Base-by-base conservation (phyloP, 2,113 vertebrate genomes). In the Emberiza fucata region DNA sequence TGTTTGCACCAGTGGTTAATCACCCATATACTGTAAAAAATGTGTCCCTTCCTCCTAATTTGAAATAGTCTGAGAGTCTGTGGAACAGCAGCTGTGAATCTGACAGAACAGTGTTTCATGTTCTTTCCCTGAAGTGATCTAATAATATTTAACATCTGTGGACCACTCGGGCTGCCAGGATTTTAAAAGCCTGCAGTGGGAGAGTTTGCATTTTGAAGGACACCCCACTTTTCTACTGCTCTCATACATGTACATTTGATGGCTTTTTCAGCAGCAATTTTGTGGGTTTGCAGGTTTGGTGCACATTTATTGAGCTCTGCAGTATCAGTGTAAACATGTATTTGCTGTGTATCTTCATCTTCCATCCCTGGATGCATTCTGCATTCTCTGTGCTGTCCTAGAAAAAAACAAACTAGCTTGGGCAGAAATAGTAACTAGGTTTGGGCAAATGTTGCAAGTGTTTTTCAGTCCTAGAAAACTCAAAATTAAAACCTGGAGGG, bases 131-230 rank as follows among this genome's bases (percentile, higher is more conserved):
- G 77, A 97, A 95, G 95, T 94, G 44, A 91, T 93, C 81, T 84
- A 54, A 91, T 92, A 75, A 75, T 65, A 53, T 85, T 92, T 93
- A 95, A 92, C 97, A 96, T 93, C 95, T 94, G 97, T 86, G 94
- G 83, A 86, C 86, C 33, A 4, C 72, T 92, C 0, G 1, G 37
- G 35, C 59, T 97, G 97, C 96, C 94, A 96, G 81, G 81, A 64
- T 61, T 86, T 90, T 90, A 64, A 33, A 91, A 92, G 83, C 69
- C 81, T 68, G 45, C 25, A 50, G 69, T 23, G 68, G 33, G 72
- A 68, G 33, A 7, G 40, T 81, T 75, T 81, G 86, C 28, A 5
- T 56, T 48, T 24, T n/a, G 60, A 81, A 82, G 60, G 42, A 40
- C 60, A 51, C n/a, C 53, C 42, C 14, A 4, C 20, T 90, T 91